These are phyloP conservation scores for Erebia ligea DNA, from an alignment of 2,888 invertebrate genomes.

Conservation along the genomic window DNA sequence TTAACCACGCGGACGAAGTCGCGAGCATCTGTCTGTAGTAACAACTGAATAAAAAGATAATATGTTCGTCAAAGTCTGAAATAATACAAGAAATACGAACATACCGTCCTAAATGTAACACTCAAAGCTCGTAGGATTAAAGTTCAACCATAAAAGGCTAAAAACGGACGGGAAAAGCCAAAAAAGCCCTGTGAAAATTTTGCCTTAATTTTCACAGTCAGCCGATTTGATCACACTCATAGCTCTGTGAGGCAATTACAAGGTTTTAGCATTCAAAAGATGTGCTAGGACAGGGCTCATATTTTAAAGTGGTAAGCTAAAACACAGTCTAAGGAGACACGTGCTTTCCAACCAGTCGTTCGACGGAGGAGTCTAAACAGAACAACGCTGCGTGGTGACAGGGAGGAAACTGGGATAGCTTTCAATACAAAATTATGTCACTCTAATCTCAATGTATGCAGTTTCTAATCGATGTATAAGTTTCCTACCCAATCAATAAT, in stretches of 20 bases:
- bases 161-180: constrained; percentile 9
- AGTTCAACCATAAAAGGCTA: constrained; percentile 10
- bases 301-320: constrained; percentile 42
- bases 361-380: too few species aligned
- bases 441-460: too few species aligned
- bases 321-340: too few species aligned
- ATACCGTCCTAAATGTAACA: background rate
- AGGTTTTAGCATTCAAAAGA: constrained; percentile 28
- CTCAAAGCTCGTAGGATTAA: background rate
- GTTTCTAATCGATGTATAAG: too few species aligned
- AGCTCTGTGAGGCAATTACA: constrained; percentile 33
- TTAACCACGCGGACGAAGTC: too few species aligned
- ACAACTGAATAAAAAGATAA: background rate
- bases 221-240: constrained; percentile 20
- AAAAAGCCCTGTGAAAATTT: too few species aligned
- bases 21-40: too few species aligned
- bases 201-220: constrained; percentile 15
- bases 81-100: background rate
- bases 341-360: too few species aligned
- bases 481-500: too few species aligned
- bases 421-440: too few species aligned
- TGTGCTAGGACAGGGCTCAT: constrained; percentile 31
- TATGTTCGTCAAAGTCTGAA: background rate
- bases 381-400: too few species aligned
- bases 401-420: too few species aligned